Evolutionary conservation across 2,888 invertebrate genomes (phyloP).

Genomic region (Xylota segnis): DNA sequence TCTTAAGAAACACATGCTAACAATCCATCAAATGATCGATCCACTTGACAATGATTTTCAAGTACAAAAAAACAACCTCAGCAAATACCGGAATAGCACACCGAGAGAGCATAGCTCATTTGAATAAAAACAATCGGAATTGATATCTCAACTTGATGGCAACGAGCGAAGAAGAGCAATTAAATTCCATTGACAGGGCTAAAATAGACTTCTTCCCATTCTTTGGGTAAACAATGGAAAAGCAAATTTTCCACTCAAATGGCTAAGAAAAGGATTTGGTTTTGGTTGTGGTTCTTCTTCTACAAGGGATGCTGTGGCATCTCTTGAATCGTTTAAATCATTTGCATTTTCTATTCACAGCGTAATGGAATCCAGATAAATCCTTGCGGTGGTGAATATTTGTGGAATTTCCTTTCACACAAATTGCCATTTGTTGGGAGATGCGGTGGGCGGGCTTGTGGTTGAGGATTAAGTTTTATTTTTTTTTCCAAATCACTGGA

Average conservation of each 20-base stretch:
- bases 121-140: constrained; percentile 37
- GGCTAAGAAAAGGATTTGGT: constrained; percentile 19
- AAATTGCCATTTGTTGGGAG: not conserved
- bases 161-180: constrained; percentile 16
- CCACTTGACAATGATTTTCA: constrained; percentile 43
- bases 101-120: constrained; percentile 11
- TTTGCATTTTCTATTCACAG: constrained; percentile 1
- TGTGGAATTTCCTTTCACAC: not conserved
- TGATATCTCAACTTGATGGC: constrained; percentile 3
- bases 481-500: no score
- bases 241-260: constrained; percentile 37
- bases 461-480: not conserved
- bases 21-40: constrained; percentile 27
- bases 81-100: constrained; percentile 18
- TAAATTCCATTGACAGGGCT: constrained; percentile 2
- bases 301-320: not conserved
- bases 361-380: not conserved
- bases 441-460: not conserved
- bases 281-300: not conserved
- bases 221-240: constrained; percentile 9
- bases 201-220: not conserved
- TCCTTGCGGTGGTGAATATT: not conserved
- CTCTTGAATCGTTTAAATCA: constrained; percentile 3
- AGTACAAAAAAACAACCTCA: constrained; percentile 28
- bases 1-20: constrained; percentile 1